Evolutionary conservation across 2,888 invertebrate genomes (phyloP).

Genomic region (Ochropacha duplaris): DNA sequence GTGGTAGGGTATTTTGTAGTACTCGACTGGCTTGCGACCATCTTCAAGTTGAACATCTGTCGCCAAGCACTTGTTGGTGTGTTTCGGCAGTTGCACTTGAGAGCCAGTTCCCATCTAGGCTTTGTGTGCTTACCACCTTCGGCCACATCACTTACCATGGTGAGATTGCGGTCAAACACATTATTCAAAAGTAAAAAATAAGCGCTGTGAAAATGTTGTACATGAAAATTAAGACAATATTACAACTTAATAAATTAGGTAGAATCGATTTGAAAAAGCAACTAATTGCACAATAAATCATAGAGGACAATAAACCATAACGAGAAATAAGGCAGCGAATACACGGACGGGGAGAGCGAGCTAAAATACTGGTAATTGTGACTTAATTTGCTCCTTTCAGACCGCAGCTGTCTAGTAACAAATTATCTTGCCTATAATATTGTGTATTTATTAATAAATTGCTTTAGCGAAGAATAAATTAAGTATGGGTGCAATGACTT

Average conservation of each 20-base stretch:
- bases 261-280: constrained; percentile 7
- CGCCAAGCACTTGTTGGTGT: no score
- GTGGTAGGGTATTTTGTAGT: no score
- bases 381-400: constrained; percentile 54
- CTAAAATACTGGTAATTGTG: constrained; percentile 51
- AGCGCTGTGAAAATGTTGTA: constrained; percentile 11
- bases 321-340: constrained; percentile 36
- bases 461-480: not conserved
- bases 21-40: no score
- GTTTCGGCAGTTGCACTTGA: no score
- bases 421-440: constrained; percentile 46
- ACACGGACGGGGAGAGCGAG: constrained; percentile 22
- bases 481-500: no score
- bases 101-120: no score
- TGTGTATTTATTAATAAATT: constrained; percentile 15
- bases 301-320: constrained; percentile 41
- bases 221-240: not conserved
- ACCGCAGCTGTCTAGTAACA: constrained; percentile 36
- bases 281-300: constrained; percentile 28
- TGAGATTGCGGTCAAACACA: no score
- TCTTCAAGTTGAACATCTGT: no score
- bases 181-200: no score
- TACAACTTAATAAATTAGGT: constrained; percentile 3
- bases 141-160: no score
- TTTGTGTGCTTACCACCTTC: no score